Base-by-base conservation (phyloP, 35 echinoderm and acorn worm species). In the Acanthaster planci region DNA sequence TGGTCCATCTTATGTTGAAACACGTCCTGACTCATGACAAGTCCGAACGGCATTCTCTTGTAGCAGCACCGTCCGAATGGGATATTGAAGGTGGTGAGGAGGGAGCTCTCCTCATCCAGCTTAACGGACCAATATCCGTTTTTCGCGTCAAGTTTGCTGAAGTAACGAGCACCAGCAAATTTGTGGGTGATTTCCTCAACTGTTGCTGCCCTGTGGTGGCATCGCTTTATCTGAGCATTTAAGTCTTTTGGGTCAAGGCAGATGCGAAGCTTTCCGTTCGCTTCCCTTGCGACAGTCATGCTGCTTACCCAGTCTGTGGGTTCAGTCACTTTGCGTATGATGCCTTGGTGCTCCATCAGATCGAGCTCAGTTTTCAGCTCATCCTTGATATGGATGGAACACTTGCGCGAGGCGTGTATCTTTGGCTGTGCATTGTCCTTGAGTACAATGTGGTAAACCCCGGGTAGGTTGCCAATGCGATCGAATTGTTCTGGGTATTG, bases 201-300 rank as follows among this genome's bases (percentile, higher is more conserved):
- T 76, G 87, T 93, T 15, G 87, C 76, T 14, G 87, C 81, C 21
- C 81, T 90, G 38, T 93, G 87, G 39, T 93, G 77, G 9, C n/a
- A 42, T 27, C 55, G 81, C 55, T 89, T 90, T 0, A 93, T 85
- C 5, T 53, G 57, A 29, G 39, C 77, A 21, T 90, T 94, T n/a
- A 94, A 38, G 52, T 90, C 92, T 78, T 82, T 94, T 1, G 92
- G 87, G 67, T 94, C 92, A 10, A 94, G 78, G 38, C 87, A 94
- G 17, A 90, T 86, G 10, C 87, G 75, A 47, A 84, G 78, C 27
- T 57, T 18, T 5, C 87, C 83, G 32, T 90, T 94, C 12, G 82
- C 55, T 38, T 82, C 78, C 7, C 59, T 78, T 34, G 77, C 42
- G 29, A 86, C 58, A 1, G 79, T 77, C 5, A 94, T 55, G 53